phyloP scores from a whole-genome alignment of 1,140 invertebrate species.

The Diorhabda sublineata region DNA sequence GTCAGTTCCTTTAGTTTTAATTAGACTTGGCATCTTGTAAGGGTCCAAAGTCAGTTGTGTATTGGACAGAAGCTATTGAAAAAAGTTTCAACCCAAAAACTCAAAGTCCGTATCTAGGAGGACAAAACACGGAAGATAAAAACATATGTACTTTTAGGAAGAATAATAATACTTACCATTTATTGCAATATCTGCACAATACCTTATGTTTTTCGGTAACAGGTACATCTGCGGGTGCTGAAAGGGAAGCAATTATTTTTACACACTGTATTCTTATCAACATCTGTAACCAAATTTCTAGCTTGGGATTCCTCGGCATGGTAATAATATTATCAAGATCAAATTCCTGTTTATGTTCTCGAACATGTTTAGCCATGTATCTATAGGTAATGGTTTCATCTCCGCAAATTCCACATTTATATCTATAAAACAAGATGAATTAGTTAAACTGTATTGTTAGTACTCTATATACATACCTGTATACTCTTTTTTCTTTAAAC shows the following conservation, averaged over 20 bases:
- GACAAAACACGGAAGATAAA: too few species aligned
- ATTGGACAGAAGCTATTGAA: too few species aligned
- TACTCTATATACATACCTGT: slow-evolving; percentile 20
- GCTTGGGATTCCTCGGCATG: slow-evolving; percentile 20
- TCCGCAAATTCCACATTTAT: slow-evolving; percentile 25
- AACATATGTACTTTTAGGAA: too few species aligned
- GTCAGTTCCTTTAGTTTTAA: too few species aligned
- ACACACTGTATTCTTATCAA: slow-evolving; percentile 27
- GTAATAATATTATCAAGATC: slow-evolving; percentile 20
- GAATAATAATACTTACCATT: slow-evolving; percentile 6
- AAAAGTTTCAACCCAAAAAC: too few species aligned
- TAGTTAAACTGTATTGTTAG: too few species aligned
- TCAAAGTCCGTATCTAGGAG: too few species aligned
- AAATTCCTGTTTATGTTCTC: slow-evolving; percentile 9
- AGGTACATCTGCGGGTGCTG: neutral
- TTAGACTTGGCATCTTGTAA: too few species aligned
- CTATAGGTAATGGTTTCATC: slow-evolving; percentile 27
- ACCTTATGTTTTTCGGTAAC: neutral
- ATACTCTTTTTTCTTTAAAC: slow-evolving; percentile 47
- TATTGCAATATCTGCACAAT: slow-evolving; percentile 5
- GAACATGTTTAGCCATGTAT: slow-evolving; percentile 30
- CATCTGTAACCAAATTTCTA: slow-evolving; percentile 34
- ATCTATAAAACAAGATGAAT: slow-evolving; percentile 18
- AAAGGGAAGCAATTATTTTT: slow-evolving; percentile 6
- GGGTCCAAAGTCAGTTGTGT: too few species aligned